These are phyloP conservation scores for Pelmatolapia mariae DNA, from an alignment of 2,113 vertebrate species.

Conservation along the genomic window DNA sequence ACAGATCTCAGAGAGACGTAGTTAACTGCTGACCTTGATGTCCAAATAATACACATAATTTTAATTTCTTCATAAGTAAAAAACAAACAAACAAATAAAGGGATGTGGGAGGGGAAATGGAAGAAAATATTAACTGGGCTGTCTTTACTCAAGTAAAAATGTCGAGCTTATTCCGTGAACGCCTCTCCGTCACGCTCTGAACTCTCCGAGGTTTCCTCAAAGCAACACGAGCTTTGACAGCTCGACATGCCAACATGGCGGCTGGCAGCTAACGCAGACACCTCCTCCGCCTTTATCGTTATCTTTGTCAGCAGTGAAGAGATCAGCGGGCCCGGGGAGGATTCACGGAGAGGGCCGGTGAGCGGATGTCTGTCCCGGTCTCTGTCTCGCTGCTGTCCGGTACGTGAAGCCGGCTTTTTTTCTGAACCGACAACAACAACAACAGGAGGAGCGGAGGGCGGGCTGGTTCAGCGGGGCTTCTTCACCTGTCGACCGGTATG, in stretches of 20 bases:
- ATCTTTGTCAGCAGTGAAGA: background rate
- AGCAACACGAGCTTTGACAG: conserved; percentile 44
- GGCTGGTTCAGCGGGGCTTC: background rate
- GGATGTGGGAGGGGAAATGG: background rate
- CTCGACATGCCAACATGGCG: conserved; percentile 64
- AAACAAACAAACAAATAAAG: background rate
- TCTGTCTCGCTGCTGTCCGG: background rate
- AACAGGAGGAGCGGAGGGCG: background rate
- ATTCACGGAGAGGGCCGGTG: background rate
- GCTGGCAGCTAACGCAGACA: background rate
- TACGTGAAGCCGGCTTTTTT: background rate
- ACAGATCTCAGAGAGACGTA: too few species aligned
- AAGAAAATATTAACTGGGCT: background rate
- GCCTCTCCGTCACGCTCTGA: background rate
- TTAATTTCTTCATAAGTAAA: background rate
- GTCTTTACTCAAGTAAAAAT: background rate
- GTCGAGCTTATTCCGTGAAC: background rate
- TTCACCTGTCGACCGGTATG: conserved; percentile 8
- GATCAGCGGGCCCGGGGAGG: background rate
- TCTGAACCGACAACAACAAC: background rate
- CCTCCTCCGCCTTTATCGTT: background rate
- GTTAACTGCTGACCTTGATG: background rate
- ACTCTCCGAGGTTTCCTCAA: conserved; percentile 23
- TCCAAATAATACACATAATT: background rate
- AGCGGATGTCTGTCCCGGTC: background rate